Percentiles rank a stretch among this genome's conserved stretches.
Evolutionary conservation across 2,113 vertebrate species (phyloP).

Genomic region (Osmerus mordax): DNA sequence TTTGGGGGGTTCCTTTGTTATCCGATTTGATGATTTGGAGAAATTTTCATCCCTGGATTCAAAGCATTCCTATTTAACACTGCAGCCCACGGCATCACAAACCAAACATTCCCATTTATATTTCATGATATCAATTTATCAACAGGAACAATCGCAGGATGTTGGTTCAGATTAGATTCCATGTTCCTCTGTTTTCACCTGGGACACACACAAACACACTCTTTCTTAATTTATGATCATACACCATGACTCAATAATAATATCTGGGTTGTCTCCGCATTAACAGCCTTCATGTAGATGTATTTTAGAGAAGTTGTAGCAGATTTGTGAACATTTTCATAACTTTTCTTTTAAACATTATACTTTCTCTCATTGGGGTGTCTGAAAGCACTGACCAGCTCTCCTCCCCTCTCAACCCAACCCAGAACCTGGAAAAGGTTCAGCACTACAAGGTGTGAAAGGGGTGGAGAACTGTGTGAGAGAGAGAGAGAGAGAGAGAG

Average conservation of each 20-base stretch:
- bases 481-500: not conserved
- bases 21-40: conserved; percentile 79
- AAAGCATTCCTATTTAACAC: conserved; percentile 67
- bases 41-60: conserved; percentile 72
- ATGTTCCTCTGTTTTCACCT: conserved; percentile 73
- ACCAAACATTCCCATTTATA: conserved; percentile 73
- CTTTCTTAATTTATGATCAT: conserved; percentile 47
- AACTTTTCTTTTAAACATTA: no score
- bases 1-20: conserved; percentile 76
- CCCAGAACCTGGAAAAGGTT: no score
- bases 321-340: no score
- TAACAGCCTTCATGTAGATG: no score
- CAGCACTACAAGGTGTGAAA: no score
- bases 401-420: no score
- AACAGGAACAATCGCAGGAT: conserved; percentile 77
- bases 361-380: no score
- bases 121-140: conserved; percentile 80
- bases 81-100: conserved; percentile 65
- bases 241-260: conserved; percentile 25
- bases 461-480: conserved; percentile 12
- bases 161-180: conserved; percentile 71
- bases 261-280: conserved; percentile 10
- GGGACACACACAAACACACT: conserved; percentile 61
- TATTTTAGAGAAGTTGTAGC: no score
- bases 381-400: no score